Conservation (phyloP, 2,888 invertebrate genomes). For the Lissonota sp. region DNA sequence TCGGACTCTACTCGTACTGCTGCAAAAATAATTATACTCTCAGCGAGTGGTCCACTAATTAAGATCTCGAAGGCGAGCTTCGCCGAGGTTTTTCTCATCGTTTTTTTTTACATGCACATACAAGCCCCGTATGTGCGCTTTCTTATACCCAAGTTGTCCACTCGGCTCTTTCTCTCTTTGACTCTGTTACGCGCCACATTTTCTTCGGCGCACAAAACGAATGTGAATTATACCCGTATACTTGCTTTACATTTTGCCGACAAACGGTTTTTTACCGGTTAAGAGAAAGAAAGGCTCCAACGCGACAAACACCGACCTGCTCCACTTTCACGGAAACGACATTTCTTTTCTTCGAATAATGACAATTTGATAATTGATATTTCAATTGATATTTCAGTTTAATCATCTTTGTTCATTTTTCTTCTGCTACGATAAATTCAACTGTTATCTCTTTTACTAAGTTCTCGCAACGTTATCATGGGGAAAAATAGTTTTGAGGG, state of each 20-base stretch:
- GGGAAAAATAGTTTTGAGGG: neutral
- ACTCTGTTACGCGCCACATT: slow-evolving; percentile 29
- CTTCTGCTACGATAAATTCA: neutral
- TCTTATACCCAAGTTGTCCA: neutral
- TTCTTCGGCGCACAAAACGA: slow-evolving; percentile 41
- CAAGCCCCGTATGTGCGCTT: slow-evolving; percentile 26
- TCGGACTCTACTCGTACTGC: slow-evolving; percentile 31
- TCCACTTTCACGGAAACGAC: slow-evolving; percentile 38
- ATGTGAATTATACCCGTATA: slow-evolving; percentile 29
- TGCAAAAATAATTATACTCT: slow-evolving; percentile 67
- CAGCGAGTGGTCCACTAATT: slow-evolving; percentile 70
- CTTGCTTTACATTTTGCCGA: slow-evolving; percentile 47
- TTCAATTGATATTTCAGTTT: neutral
- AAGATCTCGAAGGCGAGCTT: slow-evolving; percentile 71
- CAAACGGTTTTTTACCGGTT: neutral
- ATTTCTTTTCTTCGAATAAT: neutral
- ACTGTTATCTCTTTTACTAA: neutral
- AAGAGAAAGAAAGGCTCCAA: slow-evolving; percentile 17
- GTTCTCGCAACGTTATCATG: neutral
- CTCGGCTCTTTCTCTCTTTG: slow-evolving; percentile 20
- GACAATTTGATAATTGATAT: neutral
- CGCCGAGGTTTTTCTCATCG: slow-evolving; percentile 65
- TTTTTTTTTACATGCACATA: slow-evolving; percentile 9
- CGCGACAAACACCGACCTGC: slow-evolving; percentile 37
- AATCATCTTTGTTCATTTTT: neutral